Evolutionary conservation across 1,140 invertebrate genomes (phyloP), one percentile per base, ranked within the genome.

Genomic region (Tetragnatha versicolor): DNA sequence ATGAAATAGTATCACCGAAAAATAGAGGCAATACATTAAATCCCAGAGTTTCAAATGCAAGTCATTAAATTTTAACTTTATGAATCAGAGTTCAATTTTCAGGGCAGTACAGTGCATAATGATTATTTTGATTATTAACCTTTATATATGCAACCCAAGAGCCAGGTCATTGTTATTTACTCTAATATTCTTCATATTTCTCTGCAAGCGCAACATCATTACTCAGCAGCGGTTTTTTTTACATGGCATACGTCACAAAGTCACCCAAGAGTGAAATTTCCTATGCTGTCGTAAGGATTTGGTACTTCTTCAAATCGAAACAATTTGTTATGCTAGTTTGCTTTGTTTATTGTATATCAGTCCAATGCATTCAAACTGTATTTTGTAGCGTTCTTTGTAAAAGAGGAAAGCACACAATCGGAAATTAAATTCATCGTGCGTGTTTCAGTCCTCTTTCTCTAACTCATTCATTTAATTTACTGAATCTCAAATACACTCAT

Each of bases 311-410:
- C 58, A 35, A n/a, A n/a, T 61, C 58, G 33, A 31, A 31, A 61
- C 58, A 37, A 61, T 61, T 61, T 61, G 10, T 61, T 61, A 61
- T 33, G n/a, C 31, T 61, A 29, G 33, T 61, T 35, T 22, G 58
- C 29, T 61, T 61, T 61, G 58, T 61, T 35, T 35, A 61, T 37
- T 61, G 29, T n/a, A 61, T 61, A 61, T 37, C 55, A 17, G 29
- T 14, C 29, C 49, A 58, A 9, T 31, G 5, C 58, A 53, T 25
- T 29, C 51, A 53, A 61, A 61, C 14, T n/a, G 17, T 2, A 61
- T 35, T 61, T 61, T 35, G 58, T 29, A 61, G 58, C 17, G 29
- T n/a, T n/a, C 10, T 61, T 61, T 61, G 58, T 5, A 35, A n/a
- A n/a, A 33, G 33, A 61, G 33, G 37, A 61, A 37, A 2, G 29